Percentiles rank a stretch among this genome's conserved stretches.
Conservation (phyloP, 2,797 vertebrate genomes). For the Erethizon dorsatum region DNA sequence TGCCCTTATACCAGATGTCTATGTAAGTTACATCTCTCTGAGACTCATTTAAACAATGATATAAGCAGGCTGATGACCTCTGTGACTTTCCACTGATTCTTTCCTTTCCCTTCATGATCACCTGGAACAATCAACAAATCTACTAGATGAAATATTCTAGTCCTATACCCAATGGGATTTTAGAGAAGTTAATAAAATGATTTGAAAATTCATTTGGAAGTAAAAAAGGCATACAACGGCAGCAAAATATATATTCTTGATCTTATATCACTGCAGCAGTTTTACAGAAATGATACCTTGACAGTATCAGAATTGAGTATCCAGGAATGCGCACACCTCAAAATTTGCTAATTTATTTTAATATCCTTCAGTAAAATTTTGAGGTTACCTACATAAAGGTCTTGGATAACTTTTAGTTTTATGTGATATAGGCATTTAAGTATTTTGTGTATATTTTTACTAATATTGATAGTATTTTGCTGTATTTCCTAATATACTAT, state of each 20-base stretch:
- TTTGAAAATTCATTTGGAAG: not conserved
- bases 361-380: not conserved
- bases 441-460: conserved; percentile 19
- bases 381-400: not conserved
- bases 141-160: not conserved
- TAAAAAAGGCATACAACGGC: not conserved
- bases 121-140: not conserved
- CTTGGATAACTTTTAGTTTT: not conserved
- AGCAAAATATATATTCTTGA: not conserved
- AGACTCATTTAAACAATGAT: not conserved
- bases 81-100: not conserved
- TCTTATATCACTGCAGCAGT: not conserved
- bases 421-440: not conserved
- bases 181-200: not conserved
- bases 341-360: not conserved
- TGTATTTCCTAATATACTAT: not conserved
- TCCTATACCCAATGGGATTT: not conserved
- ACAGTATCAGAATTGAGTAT: not conserved
- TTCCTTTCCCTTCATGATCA: not conserved
- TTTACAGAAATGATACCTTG: not conserved
- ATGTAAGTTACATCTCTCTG: not conserved
- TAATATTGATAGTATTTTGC: not conserved
- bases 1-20: not conserved
- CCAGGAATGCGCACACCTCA: not conserved
- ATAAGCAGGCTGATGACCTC: not conserved